phyloP scores from a whole-genome alignment of 2,888 invertebrate genomes.

The Diarsia dahlii region DNA sequence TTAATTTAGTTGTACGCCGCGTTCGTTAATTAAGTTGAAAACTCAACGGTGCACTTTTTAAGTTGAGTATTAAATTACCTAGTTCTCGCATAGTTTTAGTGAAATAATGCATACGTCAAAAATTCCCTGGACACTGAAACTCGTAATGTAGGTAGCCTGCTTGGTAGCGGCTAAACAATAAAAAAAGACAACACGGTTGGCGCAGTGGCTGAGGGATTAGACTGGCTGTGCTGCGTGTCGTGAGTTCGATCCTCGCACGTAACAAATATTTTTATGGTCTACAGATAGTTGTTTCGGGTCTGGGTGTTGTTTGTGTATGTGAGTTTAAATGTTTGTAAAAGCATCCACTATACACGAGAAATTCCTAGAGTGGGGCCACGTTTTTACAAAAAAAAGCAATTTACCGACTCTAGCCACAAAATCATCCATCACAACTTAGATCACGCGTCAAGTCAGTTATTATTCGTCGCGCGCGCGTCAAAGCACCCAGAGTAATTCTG shows the following conservation, averaged over 20 bases:
- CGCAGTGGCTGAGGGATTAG: too few relatives aligned
- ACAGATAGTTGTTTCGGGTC: too few relatives aligned
- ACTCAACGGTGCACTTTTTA: neutral
- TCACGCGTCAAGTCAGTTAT: slow-evolving; percentile 60
- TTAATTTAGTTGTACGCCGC: neutral
- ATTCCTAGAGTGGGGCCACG: too few relatives aligned
- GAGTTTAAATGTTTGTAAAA: too few relatives aligned
- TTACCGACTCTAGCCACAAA: slow-evolving; percentile 17
- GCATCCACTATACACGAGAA: too few relatives aligned
- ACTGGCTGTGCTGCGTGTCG: too few relatives aligned
- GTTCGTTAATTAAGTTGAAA: neutral
- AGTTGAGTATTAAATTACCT: neutral
- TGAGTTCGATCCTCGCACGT: too few relatives aligned
- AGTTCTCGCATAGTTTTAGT: neutral
- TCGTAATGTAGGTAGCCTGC: neutral
- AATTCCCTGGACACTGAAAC: neutral
- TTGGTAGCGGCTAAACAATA: neutral
- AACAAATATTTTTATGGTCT: too few relatives aligned
- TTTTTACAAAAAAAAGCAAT: neutral
- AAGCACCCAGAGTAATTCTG: slow-evolving; percentile 72
- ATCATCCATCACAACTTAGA: slow-evolving; percentile 52
- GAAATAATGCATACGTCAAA: neutral
- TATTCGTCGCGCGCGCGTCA: slow-evolving; percentile 65
- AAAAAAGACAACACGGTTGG: neutral
- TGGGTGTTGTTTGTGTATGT: too few relatives aligned